Evolutionary conservation across 1,140 invertebrate species (phyloP).

Genomic region (Potamilus streckersoni): DNA sequence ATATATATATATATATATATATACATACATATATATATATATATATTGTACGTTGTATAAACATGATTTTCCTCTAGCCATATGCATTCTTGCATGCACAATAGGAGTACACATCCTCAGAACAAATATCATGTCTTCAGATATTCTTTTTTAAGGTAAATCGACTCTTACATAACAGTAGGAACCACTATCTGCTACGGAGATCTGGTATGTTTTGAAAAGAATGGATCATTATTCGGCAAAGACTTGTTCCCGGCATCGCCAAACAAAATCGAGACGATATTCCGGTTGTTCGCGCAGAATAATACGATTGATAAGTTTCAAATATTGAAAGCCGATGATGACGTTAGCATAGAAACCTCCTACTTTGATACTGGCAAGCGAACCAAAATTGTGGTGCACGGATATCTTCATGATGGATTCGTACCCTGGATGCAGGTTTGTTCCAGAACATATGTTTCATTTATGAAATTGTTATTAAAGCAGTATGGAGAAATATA

Average conservation of each 20-base stretch:
- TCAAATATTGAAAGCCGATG: conserved; percentile 55
- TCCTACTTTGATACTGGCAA: conserved; percentile 39
- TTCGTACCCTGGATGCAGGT: conserved; percentile 83
- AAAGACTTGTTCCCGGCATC: conserved; percentile 85
- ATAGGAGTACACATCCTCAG: too few relatives aligned
- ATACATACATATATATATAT: too few relatives aligned
- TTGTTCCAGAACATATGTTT: conserved; percentile 4
- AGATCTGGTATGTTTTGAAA: conserved; percentile 93
- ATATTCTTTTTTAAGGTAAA: too few relatives aligned
- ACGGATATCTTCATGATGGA: conserved; percentile 93
- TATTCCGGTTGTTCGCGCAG: conserved; percentile 71
- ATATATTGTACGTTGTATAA: too few relatives aligned
- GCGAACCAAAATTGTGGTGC: conserved; percentile 84
- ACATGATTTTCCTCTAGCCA: too few relatives aligned
- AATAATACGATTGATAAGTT: conserved; percentile 31
- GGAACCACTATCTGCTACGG: conserved; percentile 81
- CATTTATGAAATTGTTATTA: too few relatives aligned
- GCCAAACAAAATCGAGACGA: conserved; percentile 83
- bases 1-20: too few relatives aligned
- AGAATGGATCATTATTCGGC: conserved; percentile 90
- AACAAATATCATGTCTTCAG: too few relatives aligned
- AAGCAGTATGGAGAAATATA: too few relatives aligned
- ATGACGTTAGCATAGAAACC: conserved; percentile 66
- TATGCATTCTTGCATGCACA: too few relatives aligned
- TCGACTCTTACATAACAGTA: background rate